These are phyloP conservation scores for Synergus umbraculus DNA, from an alignment of 2,888 invertebrate species.

Conservation along the genomic window DNA sequence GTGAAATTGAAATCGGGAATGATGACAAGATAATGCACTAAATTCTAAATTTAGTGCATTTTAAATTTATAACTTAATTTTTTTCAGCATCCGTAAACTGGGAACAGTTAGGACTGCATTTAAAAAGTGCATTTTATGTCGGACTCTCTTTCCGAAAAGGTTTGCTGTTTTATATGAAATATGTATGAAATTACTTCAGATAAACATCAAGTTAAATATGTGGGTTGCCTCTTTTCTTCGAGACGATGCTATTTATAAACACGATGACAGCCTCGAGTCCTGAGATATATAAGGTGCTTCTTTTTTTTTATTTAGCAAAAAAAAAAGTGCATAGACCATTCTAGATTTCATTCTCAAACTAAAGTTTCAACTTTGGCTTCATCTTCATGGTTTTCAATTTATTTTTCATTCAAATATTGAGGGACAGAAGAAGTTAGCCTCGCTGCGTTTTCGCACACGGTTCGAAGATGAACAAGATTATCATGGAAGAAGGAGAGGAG, in stretches of 20 bases:
- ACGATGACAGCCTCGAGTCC: constrained; percentile 25
- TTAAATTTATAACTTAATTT: no score
- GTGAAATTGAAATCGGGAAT: background rate
- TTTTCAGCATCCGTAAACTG: no score
- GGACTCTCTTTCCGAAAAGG: constrained; percentile 19
- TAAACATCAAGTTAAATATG: constrained; percentile 38
- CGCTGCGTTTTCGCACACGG: background rate
- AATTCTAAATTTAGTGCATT: background rate
- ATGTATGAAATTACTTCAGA: constrained; percentile 40
- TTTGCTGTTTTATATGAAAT: constrained; percentile 36
- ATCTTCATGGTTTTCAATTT: background rate
- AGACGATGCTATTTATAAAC: constrained; percentile 40
- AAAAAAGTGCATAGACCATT: background rate
- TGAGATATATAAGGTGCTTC: constrained; percentile 16
- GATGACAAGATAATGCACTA: background rate
- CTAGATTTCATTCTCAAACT: no score
- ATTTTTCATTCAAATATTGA: background rate
- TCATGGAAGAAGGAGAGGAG: background rate
- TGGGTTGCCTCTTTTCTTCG: constrained; percentile 31
- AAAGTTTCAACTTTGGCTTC: no score
- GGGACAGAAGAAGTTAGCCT: constrained; percentile 3
- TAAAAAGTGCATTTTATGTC: constrained; percentile 29
- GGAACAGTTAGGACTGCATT: background rate
- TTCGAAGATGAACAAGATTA: background rate
- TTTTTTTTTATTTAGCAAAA: background rate